A percentile compares a stretch with the other conserved stretches of the same genome.
These are phyloP conservation scores for Chaetophractus vellerosus DNA, from an alignment of 2,797 vertebrate species.

Conservation along the genomic window DNA sequence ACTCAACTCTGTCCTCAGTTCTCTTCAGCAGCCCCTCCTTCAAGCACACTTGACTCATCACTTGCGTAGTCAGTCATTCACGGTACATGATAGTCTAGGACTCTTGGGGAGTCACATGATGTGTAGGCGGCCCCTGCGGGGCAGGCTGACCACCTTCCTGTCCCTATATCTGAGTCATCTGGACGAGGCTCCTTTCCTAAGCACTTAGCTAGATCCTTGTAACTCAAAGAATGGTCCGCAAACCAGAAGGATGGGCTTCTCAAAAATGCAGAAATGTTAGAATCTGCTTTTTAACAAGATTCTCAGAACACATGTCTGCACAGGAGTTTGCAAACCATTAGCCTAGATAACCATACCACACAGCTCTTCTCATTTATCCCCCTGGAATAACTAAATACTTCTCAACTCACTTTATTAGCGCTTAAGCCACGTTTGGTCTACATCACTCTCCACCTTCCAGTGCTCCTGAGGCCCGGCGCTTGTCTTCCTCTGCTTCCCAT, in stretches of 20 bases:
- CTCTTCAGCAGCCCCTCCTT: background rate
- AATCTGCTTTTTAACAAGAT: conserved; percentile 59
- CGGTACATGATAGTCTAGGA: background rate
- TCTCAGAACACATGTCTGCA: background rate
- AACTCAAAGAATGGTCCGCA: background rate
- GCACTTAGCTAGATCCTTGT: background rate
- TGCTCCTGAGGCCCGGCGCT: background rate
- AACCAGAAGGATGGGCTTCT: background rate
- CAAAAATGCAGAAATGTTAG: background rate
- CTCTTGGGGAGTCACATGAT: background rate
- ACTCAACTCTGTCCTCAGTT: background rate
- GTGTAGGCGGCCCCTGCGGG: background rate
- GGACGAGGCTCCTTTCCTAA: conserved; percentile 10
- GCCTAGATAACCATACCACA: background rate
- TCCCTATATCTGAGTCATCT: background rate
- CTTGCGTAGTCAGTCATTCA: background rate
- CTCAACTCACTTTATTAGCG: background rate
- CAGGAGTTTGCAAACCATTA: conserved; percentile 44
- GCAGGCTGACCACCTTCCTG: background rate
- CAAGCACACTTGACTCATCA: background rate
- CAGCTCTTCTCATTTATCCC: background rate
- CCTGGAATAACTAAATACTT: background rate
- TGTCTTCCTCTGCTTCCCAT: background rate
- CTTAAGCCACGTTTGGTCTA: no score
- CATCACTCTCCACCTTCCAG: background rate